Evolutionary conservation across 2,888 invertebrate genomes (phyloP).

Genomic region (Drosophila dives): DNA sequence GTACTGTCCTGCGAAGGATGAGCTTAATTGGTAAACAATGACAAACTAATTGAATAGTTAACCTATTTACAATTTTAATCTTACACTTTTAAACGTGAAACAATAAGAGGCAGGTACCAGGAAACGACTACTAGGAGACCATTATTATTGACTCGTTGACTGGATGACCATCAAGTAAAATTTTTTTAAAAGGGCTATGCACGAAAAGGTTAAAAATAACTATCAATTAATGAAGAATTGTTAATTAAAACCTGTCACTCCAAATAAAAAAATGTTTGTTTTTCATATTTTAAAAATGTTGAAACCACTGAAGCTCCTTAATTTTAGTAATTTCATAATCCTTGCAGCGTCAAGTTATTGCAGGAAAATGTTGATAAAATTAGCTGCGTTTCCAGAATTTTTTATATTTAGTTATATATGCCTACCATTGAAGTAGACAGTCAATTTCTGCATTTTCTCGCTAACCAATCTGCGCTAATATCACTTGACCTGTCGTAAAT

Average conservation of each 20-base stretch:
- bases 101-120: no score
- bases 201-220: not conserved
- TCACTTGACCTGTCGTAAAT: not conserved
- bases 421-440: no score
- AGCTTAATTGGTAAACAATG: not conserved
- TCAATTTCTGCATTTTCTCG: not conserved
- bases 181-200: no score
- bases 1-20: no score
- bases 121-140: no score
- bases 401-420: not conserved
- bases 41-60: not conserved
- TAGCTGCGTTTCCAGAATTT: not conserved
- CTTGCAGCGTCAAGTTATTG: not conserved
- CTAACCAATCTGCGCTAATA: not conserved
- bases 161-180: no score
- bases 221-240: not conserved
- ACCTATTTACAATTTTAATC: no score
- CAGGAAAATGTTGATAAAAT: not conserved
- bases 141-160: no score
- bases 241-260: not conserved
- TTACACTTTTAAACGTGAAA: not conserved
- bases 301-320: not conserved
- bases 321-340: not conserved
- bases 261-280: not conserved
- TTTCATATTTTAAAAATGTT: not conserved